Percentiles rank a stretch among this genome's conserved stretches.
Evolutionary conservation across 2,797 vertebrate species (phyloP).

Genomic region (Hyperoplus immaculatus): DNA sequence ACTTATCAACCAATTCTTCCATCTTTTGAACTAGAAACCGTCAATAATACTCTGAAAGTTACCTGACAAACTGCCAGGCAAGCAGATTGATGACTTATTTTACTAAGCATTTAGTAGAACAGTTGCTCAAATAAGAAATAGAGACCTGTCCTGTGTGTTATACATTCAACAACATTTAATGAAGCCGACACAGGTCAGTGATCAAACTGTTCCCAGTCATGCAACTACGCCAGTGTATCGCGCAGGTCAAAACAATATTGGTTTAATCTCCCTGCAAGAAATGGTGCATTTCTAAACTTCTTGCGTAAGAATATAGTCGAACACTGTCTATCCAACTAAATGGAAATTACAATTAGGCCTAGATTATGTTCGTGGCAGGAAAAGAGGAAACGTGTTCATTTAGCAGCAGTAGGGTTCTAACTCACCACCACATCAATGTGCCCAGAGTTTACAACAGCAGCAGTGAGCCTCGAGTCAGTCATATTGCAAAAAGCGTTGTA

Average conservation of each 20-base stretch:
- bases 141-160: neutral
- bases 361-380: no score
- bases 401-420: neutral
- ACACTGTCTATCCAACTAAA: neutral
- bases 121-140: neutral
- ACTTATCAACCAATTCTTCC: neutral
- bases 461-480: neutral
- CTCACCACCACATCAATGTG: neutral
- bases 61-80: neutral
- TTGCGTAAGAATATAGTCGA: no score
- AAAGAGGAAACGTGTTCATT: neutral
- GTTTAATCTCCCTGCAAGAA: neutral
- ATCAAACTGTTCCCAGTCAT: neutral
- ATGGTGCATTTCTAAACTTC: neutral
- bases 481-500: fast-evolving
- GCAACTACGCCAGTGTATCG: neutral
- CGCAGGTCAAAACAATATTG: neutral
- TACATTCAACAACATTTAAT: neutral
- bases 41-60: neutral
- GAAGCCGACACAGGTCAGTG: no score
- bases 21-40: neutral
- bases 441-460: neutral
- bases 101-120: no score
- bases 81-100: neutral
- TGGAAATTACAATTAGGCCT: no score